These are phyloP conservation scores for Aegotheles bennettii DNA, from an alignment of 2,113 vertebrate species.

Conservation along the genomic window DNA sequence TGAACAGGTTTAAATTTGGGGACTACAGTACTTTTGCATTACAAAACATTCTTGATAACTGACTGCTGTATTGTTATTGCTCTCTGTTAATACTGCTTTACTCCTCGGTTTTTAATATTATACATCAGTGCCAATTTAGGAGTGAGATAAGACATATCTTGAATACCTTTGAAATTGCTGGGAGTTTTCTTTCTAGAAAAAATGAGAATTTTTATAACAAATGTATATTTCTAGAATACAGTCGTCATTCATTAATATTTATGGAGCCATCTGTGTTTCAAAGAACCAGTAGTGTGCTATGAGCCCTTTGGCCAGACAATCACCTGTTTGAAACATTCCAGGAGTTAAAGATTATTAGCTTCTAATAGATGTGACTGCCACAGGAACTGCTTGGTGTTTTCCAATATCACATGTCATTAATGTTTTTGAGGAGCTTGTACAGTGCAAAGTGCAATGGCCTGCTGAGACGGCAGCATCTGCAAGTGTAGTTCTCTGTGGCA, in stretches of 20 bases:
- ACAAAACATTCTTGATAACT: not conserved
- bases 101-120: not conserved
- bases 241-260: not conserved
- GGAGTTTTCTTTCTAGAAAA: not conserved
- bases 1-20: not conserved
- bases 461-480: not conserved
- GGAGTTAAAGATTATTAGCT: not conserved
- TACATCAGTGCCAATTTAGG: not conserved
- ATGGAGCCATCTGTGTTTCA: not conserved
- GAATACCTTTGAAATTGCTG: not conserved
- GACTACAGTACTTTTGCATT: not conserved
- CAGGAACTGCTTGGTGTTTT: not conserved
- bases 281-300: not conserved
- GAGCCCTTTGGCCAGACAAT: not conserved
- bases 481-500: not conserved
- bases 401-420: rapidly evolving
- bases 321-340: not conserved
- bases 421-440: not conserved
- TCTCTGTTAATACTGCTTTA: not conserved
- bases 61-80: not conserved
- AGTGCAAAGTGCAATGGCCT: not conserved
- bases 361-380: not conserved
- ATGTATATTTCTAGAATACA: not conserved
- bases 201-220: not conserved
- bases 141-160: not conserved